Percentiles rank a stretch among this genome's conserved stretches.
These are phyloP conservation scores for Ornithoptera priamus DNA, from an alignment of 2,888 invertebrate genomes.

Conservation along the genomic window DNA sequence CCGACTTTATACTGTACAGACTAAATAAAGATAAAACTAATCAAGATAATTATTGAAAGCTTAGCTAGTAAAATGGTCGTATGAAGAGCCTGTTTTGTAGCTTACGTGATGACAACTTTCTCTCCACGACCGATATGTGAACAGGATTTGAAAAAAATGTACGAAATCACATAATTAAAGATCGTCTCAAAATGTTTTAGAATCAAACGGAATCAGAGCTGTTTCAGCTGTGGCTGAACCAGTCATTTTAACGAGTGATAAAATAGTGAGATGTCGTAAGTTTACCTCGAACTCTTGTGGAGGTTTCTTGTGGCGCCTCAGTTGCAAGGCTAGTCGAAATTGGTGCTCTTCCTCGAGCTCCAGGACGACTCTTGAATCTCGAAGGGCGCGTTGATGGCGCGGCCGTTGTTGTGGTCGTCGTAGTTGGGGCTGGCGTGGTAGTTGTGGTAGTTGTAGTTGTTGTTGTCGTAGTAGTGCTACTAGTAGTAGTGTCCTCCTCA, in stretches of 20 bases:
- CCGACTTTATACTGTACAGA: constrained; percentile 29
- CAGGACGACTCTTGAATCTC: constrained; percentile 66
- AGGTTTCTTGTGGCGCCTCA: constrained; percentile 68
- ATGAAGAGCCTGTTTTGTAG: constrained; percentile 30
- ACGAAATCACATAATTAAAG: constrained; percentile 23
- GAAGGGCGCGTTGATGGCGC: constrained; percentile 68
- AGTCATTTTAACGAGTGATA: background rate
- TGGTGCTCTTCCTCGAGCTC: constrained; percentile 65
- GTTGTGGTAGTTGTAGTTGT: constrained; percentile 81
- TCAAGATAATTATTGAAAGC: constrained; percentile 29
- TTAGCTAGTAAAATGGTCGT: constrained; percentile 29
- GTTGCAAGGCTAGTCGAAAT: constrained; percentile 69
- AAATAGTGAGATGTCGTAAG: constrained; percentile 6
- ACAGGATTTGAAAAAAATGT: constrained; percentile 28
- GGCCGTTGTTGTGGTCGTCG: constrained; percentile 70
- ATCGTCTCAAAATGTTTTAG: constrained; percentile 2
- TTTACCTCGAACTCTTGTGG: constrained; percentile 75
- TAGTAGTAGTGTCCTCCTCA: constrained; percentile 75
- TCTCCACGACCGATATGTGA: constrained; percentile 25
- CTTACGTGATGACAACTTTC: constrained; percentile 31
- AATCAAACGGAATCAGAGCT: background rate
- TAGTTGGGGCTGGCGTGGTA: constrained; percentile 73
- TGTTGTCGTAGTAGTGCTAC: constrained; percentile 76
- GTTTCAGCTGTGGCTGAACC: background rate
- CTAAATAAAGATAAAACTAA: constrained; percentile 28